Evolutionary conservation across 2,797 vertebrate genomes (phyloP).

Genomic region (Oreochromis grahami): DNA sequence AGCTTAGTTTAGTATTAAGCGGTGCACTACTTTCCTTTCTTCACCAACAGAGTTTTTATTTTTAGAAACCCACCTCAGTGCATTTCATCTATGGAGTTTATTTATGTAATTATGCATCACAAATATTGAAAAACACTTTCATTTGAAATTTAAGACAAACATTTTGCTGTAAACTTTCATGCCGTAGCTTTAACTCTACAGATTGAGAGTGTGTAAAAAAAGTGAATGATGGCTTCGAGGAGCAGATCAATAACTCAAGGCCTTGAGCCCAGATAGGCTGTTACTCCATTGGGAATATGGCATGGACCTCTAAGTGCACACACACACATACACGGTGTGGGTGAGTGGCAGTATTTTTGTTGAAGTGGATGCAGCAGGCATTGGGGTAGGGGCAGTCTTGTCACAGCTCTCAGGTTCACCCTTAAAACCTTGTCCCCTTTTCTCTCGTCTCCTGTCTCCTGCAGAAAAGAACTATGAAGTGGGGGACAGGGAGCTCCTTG

Average conservation of each 20-base stretch:
- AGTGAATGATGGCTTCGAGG: constrained; percentile 37
- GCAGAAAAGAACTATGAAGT: background rate
- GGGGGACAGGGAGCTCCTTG: background rate
- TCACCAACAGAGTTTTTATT: background rate
- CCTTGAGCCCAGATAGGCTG: constrained; percentile 65
- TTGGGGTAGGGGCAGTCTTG: background rate
- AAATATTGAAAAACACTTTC: background rate
- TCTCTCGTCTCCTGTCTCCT: background rate
- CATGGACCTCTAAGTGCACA: background rate
- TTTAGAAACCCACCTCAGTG: background rate
- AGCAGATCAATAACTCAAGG: constrained; percentile 73
- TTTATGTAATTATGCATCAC: background rate
- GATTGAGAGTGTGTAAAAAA: background rate
- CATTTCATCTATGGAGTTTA: background rate
- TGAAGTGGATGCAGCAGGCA: no score
- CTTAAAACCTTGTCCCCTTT: background rate
- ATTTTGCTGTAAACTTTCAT: background rate
- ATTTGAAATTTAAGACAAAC: background rate
- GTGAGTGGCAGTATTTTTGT: no score
- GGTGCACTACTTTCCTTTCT: background rate
- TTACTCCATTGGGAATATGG: constrained; percentile 43
- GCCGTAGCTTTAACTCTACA: background rate
- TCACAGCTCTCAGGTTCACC: background rate
- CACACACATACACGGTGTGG: no score
- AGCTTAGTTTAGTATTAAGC: background rate